Conservation (phyloP, 2,888 invertebrate genomes). For the Ichneumoninae sp. region DNA sequence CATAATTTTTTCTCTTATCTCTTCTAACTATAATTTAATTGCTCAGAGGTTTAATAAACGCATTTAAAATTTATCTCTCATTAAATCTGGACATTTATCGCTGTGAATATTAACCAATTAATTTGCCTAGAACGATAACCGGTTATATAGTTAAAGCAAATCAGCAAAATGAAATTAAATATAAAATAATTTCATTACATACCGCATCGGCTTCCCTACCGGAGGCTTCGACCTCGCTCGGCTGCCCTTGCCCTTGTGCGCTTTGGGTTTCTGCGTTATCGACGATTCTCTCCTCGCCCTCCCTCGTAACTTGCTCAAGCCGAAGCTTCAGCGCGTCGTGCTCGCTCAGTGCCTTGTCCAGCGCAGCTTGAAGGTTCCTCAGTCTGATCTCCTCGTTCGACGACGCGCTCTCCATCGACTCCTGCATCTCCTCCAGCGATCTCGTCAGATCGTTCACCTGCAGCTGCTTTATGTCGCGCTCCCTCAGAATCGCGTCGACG, state of each 20-base stretch:
- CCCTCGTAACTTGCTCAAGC: constrained; percentile 17
- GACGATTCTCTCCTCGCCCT: background rate
- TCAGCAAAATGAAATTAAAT: no score
- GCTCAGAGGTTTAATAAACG: no score
- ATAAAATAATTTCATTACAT: no score
- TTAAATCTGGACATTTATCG: no score
- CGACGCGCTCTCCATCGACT: constrained; percentile 53
- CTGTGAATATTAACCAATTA: no score
- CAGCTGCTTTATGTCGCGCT: constrained; percentile 75
- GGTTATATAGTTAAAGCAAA: no score
- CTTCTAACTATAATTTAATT: no score
- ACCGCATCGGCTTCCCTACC: constrained; percentile 85
- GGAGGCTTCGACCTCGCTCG: constrained; percentile 61
- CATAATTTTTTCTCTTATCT: no score
- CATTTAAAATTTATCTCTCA: no score
- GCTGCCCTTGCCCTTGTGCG: constrained; percentile 16
- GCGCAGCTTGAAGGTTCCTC: constrained; percentile 67
- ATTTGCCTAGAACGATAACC: no score
- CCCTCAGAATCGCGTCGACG: constrained; percentile 66
- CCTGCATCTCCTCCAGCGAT: constrained; percentile 70
- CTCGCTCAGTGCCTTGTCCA: constrained; percentile 67
- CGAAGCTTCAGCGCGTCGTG: constrained; percentile 59
- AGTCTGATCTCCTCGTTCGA: constrained; percentile 53
- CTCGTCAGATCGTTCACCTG: constrained; percentile 75
- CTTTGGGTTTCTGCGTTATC: background rate